Percentiles rank a stretch among this genome's conserved stretches.
phyloP scores from a whole-genome alignment of 2,113 vertebrate genomes.

The Equus quagga region DNA sequence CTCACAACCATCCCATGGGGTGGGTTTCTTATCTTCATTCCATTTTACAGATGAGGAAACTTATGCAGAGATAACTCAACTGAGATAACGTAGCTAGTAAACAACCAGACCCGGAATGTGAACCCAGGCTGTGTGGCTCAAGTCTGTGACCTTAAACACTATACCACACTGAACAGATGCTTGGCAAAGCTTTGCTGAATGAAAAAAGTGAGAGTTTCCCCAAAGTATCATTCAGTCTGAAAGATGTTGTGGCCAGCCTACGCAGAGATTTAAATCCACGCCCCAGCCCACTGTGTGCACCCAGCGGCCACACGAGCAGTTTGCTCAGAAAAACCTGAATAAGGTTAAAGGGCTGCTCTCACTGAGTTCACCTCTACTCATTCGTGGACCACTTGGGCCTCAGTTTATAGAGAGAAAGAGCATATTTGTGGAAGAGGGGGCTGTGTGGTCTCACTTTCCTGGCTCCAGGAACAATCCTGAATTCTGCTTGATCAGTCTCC shows the following conservation, averaged over 20 bases:
- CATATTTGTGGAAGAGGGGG: not conserved
- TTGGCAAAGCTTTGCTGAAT: not conserved
- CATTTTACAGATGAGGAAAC: not conserved
- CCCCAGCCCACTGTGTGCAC: too few relatives aligned
- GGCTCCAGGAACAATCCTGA: not conserved
- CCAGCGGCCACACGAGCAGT: not conserved
- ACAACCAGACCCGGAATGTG: not conserved
- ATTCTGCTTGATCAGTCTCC: not conserved
- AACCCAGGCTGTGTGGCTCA: not conserved
- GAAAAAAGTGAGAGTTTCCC: not conserved
- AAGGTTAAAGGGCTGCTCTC: not conserved
- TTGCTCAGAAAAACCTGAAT: not conserved
- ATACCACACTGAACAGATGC: not conserved
- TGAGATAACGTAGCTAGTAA: not conserved
- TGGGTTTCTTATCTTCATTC: not conserved
- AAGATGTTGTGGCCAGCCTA: not conserved
- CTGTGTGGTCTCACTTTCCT: not conserved
- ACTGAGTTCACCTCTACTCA: not conserved
- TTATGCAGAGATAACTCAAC: not conserved
- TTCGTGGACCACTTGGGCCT: not conserved
- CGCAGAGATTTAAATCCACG: not conserved
- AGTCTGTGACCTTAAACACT: not conserved
- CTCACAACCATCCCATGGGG: not conserved
- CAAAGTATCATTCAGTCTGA: not conserved
- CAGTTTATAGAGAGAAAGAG: not conserved